Base-by-base conservation (phyloP, 2,797 vertebrate genomes). In the Myoxocephalus aenaeus region DNA sequence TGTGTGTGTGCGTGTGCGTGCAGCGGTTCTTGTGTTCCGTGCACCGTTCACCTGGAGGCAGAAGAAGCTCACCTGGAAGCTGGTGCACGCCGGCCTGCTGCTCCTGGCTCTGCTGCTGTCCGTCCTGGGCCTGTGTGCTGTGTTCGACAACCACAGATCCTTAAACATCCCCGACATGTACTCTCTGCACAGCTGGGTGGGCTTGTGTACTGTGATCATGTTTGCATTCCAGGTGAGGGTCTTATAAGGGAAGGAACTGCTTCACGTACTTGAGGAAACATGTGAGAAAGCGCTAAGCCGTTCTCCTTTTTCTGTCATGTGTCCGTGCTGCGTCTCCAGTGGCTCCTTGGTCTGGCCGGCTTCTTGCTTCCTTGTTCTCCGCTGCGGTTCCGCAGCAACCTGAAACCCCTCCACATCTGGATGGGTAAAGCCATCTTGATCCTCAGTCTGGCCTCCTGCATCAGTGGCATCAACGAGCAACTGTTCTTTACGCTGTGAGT, bases 181-280 rank as follows among this genome's bases (percentile, higher is more conserved):
- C 74, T 85, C 84, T 34, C 54, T 81, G 68, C 80, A 89, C 73
- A 86, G 84, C 69, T 82, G 77, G 82, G 65, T 82, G 66, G 83
- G 79, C 80, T 42, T 89, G 62, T 62, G 29, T 0, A 71, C 83
- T n/a, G 77, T 82, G 32, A 7, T 59, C 0, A 11, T 73, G 48
- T 90, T 87, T 68, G 48, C 75, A 14, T 18, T 71, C 17, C 72
- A 87, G 86, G 85, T 88, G 38, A 4, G 7, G 3, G 11, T 22
- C 1, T 25, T 7, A 32, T 1, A 12, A 27, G 20, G 3, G 17
- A 4, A 5, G 44, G 3, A 44, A 32, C 32, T 20, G 22, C 42
- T 29, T 2, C 29, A 25, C 3, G 22, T 17, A 10, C 34, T 5
- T 0, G 12, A 56, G 22, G 34, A 40, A 27, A 40, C 34, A 4